These are phyloP conservation scores for Zaprionus inermis DNA, from an alignment of 1,140 invertebrate genomes.

Conservation along the genomic window DNA sequence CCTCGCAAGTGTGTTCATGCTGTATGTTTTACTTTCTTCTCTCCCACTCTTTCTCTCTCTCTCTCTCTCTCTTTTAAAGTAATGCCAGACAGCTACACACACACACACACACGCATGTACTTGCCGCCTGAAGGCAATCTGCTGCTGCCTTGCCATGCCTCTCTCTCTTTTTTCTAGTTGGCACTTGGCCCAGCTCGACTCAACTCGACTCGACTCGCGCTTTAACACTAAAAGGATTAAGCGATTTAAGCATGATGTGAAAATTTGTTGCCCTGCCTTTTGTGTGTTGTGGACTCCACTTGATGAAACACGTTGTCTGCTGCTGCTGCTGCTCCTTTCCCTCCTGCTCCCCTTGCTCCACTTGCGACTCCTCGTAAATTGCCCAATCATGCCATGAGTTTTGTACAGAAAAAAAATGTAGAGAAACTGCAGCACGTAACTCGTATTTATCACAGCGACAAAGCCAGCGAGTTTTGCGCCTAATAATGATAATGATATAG, in stretches of 20 bases:
- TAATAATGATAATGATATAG: conserved; percentile 16
- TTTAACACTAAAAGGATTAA: conserved; percentile 79
- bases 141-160: conserved; percentile 54
- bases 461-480: conserved; percentile 41
- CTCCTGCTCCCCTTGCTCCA: no score
- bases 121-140: background rate
- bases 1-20: conserved; percentile 26
- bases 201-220: conserved; percentile 68
- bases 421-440: conserved; percentile 68
- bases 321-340: conserved; percentile 1
- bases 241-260: conserved; percentile 78
- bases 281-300: conserved; percentile 23
- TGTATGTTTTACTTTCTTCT: no score
- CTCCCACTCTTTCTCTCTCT: background rate
- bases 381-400: conserved; percentile 43
- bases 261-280: conserved; percentile 70
- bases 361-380: no score
- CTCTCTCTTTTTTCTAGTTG: conserved; percentile 34
- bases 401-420: conserved; percentile 4
- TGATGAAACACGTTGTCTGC: conserved; percentile 43
- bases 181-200: conserved; percentile 65
- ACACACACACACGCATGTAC: conserved; percentile 16
- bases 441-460: conserved; percentile 61
- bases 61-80: conserved; percentile 61
- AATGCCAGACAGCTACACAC: conserved; percentile 44